Evolutionary conservation across 2,113 vertebrate genomes (phyloP).

Genomic region (Hiodon tergisus): DNA sequence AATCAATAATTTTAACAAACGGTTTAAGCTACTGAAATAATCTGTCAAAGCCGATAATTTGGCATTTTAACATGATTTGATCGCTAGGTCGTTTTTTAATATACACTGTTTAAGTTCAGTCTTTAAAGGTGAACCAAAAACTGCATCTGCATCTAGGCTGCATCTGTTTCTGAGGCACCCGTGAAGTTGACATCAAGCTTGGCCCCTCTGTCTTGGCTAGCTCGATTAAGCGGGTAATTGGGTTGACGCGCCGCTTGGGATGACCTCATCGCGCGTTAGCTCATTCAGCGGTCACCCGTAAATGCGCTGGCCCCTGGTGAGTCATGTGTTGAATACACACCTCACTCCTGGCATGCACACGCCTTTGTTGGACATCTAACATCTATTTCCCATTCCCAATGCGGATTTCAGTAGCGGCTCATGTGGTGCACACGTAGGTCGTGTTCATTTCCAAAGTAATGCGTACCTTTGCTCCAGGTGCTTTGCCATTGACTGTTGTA

Average conservation of each 20-base stretch:
- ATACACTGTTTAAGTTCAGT: background rate
- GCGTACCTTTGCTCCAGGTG: constrained; percentile 12
- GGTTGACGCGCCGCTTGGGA: constrained; percentile 41
- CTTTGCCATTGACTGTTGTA: background rate
- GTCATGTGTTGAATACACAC: constrained; percentile 17
- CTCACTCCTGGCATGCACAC: too few species aligned
- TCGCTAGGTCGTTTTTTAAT: too few species aligned
- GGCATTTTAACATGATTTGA: too few species aligned
- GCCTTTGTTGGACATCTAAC: too few species aligned
- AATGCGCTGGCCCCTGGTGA: constrained; percentile 30
- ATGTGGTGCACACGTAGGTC: too few species aligned
- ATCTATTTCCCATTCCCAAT: too few species aligned
- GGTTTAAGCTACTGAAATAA: too few species aligned
- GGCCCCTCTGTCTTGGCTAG: constrained; percentile 31
- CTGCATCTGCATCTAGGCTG: background rate
- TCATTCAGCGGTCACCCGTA: constrained; percentile 41
- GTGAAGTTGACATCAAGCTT: constrained; percentile 11
- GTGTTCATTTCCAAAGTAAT: too few species aligned
- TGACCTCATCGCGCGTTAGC: constrained; percentile 56
- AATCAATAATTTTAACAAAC: too few species aligned
- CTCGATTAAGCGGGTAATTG: constrained; percentile 54
- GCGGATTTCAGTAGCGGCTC: too few species aligned
- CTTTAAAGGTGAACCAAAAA: background rate
- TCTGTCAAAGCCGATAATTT: too few species aligned
- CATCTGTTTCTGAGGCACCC: background rate